These are phyloP conservation scores for Hydrochoerus hydrochaeris DNA, from an alignment of 2,113 vertebrate species.

Conservation along the genomic window DNA sequence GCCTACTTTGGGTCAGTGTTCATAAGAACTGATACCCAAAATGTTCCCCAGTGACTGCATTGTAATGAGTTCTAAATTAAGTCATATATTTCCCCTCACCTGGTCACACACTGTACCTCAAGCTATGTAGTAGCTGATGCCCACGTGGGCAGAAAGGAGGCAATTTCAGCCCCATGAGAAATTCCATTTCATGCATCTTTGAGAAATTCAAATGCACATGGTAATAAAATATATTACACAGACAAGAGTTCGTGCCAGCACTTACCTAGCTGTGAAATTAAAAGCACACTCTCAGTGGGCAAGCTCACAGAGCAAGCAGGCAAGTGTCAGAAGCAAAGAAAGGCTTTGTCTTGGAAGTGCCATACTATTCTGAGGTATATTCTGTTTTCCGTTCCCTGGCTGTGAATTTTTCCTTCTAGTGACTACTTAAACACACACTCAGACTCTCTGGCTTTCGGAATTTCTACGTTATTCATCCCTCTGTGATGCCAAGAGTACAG, in stretches of 20 bases:
- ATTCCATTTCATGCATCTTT: slow-evolving; percentile 21
- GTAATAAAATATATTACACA: slow-evolving; percentile 62
- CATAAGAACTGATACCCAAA: slow-evolving; percentile 61
- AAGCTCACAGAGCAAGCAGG: background rate
- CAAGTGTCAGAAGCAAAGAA: slow-evolving; percentile 44
- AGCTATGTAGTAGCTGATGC: slow-evolving; percentile 2
- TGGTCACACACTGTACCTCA: slow-evolving; percentile 17
- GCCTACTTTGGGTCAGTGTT: slow-evolving; percentile 64
- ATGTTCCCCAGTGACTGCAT: slow-evolving; percentile 23
- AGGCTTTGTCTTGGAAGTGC: background rate
- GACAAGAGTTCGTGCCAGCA: slow-evolving; percentile 51
- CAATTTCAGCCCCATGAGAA: slow-evolving; percentile 47
- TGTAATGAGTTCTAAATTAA: slow-evolving; percentile 74
- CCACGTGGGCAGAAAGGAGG: slow-evolving; percentile 18
- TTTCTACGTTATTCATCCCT: background rate
- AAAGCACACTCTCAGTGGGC: slow-evolving; percentile 32
- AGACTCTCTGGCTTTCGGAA: background rate
- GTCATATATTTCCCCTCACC: slow-evolving; percentile 62
- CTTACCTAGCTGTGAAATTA: slow-evolving; percentile 73
- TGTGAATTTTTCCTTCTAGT: slow-evolving; percentile 7
- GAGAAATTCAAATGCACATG: slow-evolving; percentile 44
- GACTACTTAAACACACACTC: background rate
- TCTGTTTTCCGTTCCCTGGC: background rate
- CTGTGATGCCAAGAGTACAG: background rate
- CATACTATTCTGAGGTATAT: background rate